Evolutionary conservation across 2,797 vertebrate genomes (phyloP).

Genomic region (Sparidentex hasta): DNA sequence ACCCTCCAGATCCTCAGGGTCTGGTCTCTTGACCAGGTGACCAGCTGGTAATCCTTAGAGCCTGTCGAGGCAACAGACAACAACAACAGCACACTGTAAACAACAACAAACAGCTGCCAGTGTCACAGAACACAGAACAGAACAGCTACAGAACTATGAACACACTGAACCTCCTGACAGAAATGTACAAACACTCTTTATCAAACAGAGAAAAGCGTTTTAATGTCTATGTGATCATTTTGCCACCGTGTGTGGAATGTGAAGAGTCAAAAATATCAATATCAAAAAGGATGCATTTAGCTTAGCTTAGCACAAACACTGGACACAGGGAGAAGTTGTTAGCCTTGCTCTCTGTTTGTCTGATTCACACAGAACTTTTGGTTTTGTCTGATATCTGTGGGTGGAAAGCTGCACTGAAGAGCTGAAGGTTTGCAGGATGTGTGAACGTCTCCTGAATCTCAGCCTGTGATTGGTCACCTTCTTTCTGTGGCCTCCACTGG

Average conservation of each 20-base stretch:
- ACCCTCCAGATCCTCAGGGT: conserved; percentile 97
- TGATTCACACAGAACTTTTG: too few relatives aligned
- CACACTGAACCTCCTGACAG: background rate
- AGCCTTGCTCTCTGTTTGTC: too few relatives aligned
- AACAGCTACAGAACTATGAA: background rate
- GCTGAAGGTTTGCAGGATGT: background rate
- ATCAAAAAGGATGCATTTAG: background rate
- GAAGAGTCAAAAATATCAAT: too few relatives aligned
- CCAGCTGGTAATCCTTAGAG: conserved; percentile 95
- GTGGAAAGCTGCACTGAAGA: background rate
- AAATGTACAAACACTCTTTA: too few relatives aligned
- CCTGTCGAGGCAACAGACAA: conserved; percentile 77
- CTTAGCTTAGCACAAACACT: background rate
- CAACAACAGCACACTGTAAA: background rate
- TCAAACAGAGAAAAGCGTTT: too few relatives aligned
- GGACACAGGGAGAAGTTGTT: too few relatives aligned
- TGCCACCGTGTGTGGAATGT: too few relatives aligned
- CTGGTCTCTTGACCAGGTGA: conserved; percentile 98
- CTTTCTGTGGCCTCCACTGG: conserved; percentile 97
- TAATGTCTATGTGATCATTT: too few relatives aligned
- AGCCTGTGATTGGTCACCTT: conserved; percentile 84
- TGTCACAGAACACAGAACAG: background rate
- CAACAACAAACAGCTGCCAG: background rate
- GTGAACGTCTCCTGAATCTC: background rate
- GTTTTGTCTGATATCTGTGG: too few relatives aligned